Percentiles rank a stretch among this genome's conserved stretches.
These are phyloP conservation scores for Alloscopus bannaensis DNA, from an alignment of 2,888 invertebrate genomes.

Conservation along the genomic window DNA sequence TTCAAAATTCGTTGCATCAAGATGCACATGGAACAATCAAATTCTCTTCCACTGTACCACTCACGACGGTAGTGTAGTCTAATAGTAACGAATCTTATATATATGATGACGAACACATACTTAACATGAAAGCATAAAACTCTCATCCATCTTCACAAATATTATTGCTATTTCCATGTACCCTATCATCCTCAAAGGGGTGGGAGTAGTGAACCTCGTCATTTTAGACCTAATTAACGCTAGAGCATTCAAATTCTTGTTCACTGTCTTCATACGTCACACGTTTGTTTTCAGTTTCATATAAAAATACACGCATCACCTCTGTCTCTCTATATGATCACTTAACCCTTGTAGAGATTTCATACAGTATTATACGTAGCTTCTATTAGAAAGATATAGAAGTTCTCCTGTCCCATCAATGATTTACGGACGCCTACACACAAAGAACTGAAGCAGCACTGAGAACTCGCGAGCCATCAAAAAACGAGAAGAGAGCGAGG, in stretches of 20 bases:
- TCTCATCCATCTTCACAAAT: too few relatives aligned
- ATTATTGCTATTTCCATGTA: conserved; percentile 6
- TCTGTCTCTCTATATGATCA: conserved; percentile 22
- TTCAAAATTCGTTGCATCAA: conserved; percentile 33
- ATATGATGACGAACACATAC: too few relatives aligned
- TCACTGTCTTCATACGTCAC: conserved; percentile 21
- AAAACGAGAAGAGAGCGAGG: too few relatives aligned
- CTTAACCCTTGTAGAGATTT: not conserved
- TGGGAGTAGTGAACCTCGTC: too few relatives aligned
- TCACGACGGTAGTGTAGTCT: too few relatives aligned
- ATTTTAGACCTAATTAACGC: too few relatives aligned
- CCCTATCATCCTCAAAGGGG: not conserved
- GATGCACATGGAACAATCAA: conserved; percentile 7
- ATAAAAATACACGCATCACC: conserved; percentile 60
- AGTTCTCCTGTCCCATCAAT: conserved; percentile 1
- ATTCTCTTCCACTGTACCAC: too few relatives aligned
- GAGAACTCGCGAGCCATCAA: too few relatives aligned
- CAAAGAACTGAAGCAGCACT: too few relatives aligned
- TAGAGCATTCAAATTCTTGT: conserved; percentile 9
- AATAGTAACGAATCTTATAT: too few relatives aligned
- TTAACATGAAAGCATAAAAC: conserved; percentile 9
- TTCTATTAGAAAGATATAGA: conserved; percentile 7
- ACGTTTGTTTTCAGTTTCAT: conserved; percentile 50
- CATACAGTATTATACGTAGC: conserved; percentile 3
- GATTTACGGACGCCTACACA: too few relatives aligned